Evolutionary conservation across 2,113 vertebrate genomes (phyloP).

Genomic region (Takifugu flavidus): DNA sequence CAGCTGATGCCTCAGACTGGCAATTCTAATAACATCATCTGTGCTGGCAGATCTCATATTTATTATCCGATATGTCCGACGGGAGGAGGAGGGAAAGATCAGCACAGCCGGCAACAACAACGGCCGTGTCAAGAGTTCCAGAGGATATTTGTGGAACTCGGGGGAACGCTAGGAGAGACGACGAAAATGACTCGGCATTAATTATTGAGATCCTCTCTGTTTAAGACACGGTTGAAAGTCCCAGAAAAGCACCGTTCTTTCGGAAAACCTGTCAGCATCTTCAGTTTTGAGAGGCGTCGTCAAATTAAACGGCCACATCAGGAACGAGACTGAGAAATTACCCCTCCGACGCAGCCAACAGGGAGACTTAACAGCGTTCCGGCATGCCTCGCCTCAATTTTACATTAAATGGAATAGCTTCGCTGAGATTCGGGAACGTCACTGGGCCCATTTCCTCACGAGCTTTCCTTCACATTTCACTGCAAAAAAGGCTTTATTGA

Average conservation of each 20-base stretch:
- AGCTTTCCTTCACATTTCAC: conserved; percentile 21
- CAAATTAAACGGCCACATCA: conserved; percentile 30
- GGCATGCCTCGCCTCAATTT: conserved; percentile 4
- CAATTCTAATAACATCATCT: conserved; percentile 67
- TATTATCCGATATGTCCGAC: conserved; percentile 65
- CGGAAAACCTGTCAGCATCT: conserved; percentile 54
- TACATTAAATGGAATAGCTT: conserved; percentile 13
- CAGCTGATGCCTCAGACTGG: conserved; percentile 67
- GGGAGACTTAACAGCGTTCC: conserved; percentile 4
- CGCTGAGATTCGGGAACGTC: too few species aligned
- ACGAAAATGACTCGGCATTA: conserved; percentile 26
- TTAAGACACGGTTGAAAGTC: conserved; percentile 51
- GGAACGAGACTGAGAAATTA: conserved; percentile 33
- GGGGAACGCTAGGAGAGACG: conserved; percentile 34
- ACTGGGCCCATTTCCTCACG: neutral
- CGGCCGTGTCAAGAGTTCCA: conserved; percentile 39
- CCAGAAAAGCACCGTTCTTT: conserved; percentile 30
- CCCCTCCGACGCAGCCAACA: conserved; percentile 11
- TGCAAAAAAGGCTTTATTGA: conserved; percentile 32
- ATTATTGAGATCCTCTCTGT: conserved; percentile 39
- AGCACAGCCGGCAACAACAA: conserved; percentile 41
- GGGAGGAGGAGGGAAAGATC: conserved; percentile 46
- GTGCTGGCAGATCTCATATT: conserved; percentile 58
- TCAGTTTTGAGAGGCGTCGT: conserved; percentile 47
- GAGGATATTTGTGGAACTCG: conserved; percentile 37